A percentile compares a stretch with the other conserved stretches of the same genome.
phyloP scores from a whole-genome alignment of 1,140 invertebrate species.

The Drosophila pseudoobscura region DNA sequence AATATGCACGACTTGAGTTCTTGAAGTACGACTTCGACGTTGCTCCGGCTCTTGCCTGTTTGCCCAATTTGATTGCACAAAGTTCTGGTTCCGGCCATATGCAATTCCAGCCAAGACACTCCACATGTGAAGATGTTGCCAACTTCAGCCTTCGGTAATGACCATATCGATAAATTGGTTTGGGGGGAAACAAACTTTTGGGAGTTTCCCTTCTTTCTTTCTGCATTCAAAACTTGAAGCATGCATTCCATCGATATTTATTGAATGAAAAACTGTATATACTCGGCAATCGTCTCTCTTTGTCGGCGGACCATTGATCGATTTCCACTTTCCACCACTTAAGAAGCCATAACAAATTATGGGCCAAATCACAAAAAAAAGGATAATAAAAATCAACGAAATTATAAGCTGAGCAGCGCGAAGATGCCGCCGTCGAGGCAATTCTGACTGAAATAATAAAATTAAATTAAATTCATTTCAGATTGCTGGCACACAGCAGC shows the following conservation, averaged over 20 bases:
- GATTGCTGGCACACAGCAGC: slow-evolving; percentile 54
- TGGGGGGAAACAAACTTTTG: slow-evolving; percentile 6
- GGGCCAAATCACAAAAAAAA: slow-evolving; percentile 42
- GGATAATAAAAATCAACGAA: slow-evolving; percentile 60
- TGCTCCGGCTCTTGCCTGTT: slow-evolving; percentile 33
- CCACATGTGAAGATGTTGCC: slow-evolving; percentile 46
- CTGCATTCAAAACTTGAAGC: too few species aligned
- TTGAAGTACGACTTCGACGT: slow-evolving; percentile 50
- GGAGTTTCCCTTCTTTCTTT: not conserved
- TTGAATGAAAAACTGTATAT: too few species aligned
- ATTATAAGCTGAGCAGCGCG: slow-evolving; percentile 59
- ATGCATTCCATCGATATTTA: too few species aligned
- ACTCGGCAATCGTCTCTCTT: not conserved
- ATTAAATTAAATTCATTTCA: slow-evolving; percentile 78
- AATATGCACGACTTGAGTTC: slow-evolving; percentile 75
- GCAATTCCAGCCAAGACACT: slow-evolving; percentile 55
- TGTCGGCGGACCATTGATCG: slow-evolving; percentile 2
- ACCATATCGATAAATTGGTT: slow-evolving; percentile 69
- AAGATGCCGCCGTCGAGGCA: slow-evolving; percentile 46
- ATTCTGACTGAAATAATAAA: slow-evolving; percentile 80
- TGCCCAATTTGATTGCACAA: slow-evolving; percentile 78
- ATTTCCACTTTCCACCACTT: slow-evolving; percentile 32
- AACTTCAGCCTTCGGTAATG: slow-evolving; percentile 52
- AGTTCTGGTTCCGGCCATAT: slow-evolving; percentile 62
- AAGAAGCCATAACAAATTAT: slow-evolving; percentile 58